Evolutionary conservation across 1,140 invertebrate species (phyloP), one percentile per base, ranked within the genome.

Genomic region (Drosophila obscura): DNA sequence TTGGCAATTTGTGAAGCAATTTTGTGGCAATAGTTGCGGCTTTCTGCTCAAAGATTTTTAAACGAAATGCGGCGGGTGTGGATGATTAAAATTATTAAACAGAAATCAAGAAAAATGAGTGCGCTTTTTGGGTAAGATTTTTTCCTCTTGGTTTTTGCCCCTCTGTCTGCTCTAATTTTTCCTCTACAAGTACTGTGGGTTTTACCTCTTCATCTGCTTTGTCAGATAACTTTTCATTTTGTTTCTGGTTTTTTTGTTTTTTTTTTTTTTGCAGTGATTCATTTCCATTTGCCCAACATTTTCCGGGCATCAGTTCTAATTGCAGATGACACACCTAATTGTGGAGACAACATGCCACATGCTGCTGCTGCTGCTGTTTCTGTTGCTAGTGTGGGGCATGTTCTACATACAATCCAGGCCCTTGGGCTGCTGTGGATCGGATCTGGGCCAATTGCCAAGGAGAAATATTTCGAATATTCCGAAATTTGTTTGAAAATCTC

Each of bases 401-500:
- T 58, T 39, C 55, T 61, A 49, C 60, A 65, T 28, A 59, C 52
- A 39, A 57, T 74, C 72, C 72, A 74, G 72, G 71, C 49, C 71
- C 72, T 74, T 74, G 72, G 60, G 39, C 51, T 53, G 9, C 52
- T 60, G 45, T 56, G 61, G 43, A 48, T 22, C 43, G 57, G 55
- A 72, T 65, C 63, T 87, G 82, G 83, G 82, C 83, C 71, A 87
- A 88, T 82, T 87, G 83, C 83, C 82, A 82, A 88, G 69, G 60
- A 48, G 50, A 69, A 39, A 39, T 39, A 13, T 39, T 39, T 39
- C 35, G 35, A 39, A 39, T 13, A 39, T 39, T 39, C 11, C 4
- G 35, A 39, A 39, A 39, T 39, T 13, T 39, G 35, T 39, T 39
- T 13, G 35, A 39, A 39, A 39, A 39, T 39, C 35, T 35, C 7